Base-by-base conservation (phyloP, 2,888 invertebrate genomes). In the Archips crataeganus region DNA sequence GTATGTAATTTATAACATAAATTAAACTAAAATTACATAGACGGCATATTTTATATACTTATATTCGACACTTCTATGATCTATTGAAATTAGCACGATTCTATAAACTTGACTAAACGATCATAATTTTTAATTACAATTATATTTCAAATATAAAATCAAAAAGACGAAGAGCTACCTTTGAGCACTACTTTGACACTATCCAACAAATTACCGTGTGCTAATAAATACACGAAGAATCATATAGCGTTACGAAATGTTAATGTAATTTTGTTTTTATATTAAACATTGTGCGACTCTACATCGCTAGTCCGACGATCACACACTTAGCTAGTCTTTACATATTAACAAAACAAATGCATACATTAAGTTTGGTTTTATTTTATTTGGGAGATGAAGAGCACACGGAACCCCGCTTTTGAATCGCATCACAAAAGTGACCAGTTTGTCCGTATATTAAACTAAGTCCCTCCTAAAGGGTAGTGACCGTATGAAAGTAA, bases 401-500 rank as follows among this genome's bases (percentile, higher is more conserved):
- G 32, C 32, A 23, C 32, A 36, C 39, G 39, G n/a, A 61, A 39
- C n/a, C 61, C n/a, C 36, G 39, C 61, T 23, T 57, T 32, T 57
- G 57, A 57, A 10, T 10, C 23, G 32, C 57, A 57, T 32, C 57
- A 57, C 57, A 57, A 57, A 57, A 57, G 57, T 57, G 10, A 10
- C 54, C 54, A 54, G 57, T 57, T 32, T 32, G 32, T 32, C 23
- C 57, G 57, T 57, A 57, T 57, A 57, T 57, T 57, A 32, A 32
- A 57, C 57, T 57, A 57, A 57, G 72, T 63, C 72, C 73, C 73
- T 68, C 63, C 59, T 60, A 74, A 74, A 74, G 69, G 74, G 74
- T 74, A 74, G 74, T 74, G 74, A 74, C 74, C 74, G 74, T 74
- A 70, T 65, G 74, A 65, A 74, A 74, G 74, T 70, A 74, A 70